phyloP scores from a whole-genome alignment of 2,888 invertebrate genomes.

The Philereme vetulata region DNA sequence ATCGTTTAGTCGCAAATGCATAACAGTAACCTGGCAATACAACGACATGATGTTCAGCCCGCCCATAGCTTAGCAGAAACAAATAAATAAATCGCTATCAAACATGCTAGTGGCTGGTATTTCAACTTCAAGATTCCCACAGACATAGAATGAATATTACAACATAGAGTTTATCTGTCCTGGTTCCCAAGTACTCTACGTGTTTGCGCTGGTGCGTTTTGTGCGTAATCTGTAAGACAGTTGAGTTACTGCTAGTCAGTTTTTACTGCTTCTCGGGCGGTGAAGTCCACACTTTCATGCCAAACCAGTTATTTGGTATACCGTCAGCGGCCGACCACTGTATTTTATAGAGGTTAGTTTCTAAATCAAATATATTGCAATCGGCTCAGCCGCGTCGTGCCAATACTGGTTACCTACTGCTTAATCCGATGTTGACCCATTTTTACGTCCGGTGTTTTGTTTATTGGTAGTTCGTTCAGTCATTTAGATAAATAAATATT shows the following conservation, averaged over 20 bases:
- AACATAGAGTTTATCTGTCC: no score
- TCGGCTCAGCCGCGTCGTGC: slow-evolving; percentile 27
- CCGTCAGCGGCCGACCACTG: slow-evolving; percentile 27
- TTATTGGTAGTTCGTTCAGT: slow-evolving; percentile 1
- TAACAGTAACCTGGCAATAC: no score
- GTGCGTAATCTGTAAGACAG: background rate
- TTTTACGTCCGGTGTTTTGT: slow-evolving; percentile 18
- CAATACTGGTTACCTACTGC: slow-evolving; percentile 16
- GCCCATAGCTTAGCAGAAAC: no score
- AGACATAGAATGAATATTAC: no score
- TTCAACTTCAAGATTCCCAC: no score
- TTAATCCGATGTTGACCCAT: slow-evolving; percentile 26
- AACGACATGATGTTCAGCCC: no score
- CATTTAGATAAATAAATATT: no score
- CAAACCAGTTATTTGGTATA: slow-evolving; percentile 57
- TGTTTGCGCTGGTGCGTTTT: background rate
- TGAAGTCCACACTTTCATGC: slow-evolving; percentile 55
- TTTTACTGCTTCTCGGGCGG: slow-evolving; percentile 21
- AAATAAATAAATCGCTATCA: no score
- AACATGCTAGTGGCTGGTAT: no score
- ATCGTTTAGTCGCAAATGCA: no score
- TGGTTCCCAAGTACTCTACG: background rate
- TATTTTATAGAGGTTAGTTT: slow-evolving; percentile 48
- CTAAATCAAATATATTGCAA: slow-evolving; percentile 55
- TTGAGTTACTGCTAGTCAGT: slow-evolving; percentile 14